Evolutionary conservation across 2,113 vertebrate genomes (phyloP).

Genomic region (Psilopsiagon aurifrons): DNA sequence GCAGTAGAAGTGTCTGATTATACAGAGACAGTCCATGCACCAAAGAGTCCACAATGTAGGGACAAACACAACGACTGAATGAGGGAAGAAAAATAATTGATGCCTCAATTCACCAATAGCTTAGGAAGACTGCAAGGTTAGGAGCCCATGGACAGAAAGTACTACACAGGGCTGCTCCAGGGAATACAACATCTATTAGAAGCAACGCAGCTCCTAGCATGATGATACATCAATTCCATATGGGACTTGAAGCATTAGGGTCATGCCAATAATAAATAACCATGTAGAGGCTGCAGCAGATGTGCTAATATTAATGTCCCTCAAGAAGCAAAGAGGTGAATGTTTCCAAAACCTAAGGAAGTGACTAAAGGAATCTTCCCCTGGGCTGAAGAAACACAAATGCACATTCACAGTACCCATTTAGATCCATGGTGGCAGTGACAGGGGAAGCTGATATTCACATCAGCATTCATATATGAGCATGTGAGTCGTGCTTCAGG

Average conservation of each 20-base stretch:
- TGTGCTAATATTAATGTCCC: neutral
- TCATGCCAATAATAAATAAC: neutral
- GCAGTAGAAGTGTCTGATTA: neutral
- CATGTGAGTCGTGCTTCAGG: neutral
- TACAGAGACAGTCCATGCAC: fast-evolving
- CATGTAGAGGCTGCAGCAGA: neutral
- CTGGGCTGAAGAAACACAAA: neutral
- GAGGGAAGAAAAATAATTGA: neutral
- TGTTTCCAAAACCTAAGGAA: neutral
- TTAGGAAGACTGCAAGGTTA: neutral
- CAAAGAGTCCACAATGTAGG: fast-evolving
- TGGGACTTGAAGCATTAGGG: neutral
- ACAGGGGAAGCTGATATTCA: neutral
- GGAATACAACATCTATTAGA: neutral
- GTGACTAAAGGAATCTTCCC: neutral
- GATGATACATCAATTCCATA: fast-evolving
- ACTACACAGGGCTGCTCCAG: neutral
- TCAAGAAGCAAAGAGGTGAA: neutral
- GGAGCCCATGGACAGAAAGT: neutral
- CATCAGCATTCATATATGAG: neutral
- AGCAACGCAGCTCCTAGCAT: neutral
- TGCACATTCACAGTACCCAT: neutral
- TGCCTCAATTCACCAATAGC: neutral
- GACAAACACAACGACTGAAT: neutral
- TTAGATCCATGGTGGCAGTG: neutral